Evolutionary conservation across 2,888 invertebrate species (phyloP).

Genomic region (Campaea margaritaria): DNA sequence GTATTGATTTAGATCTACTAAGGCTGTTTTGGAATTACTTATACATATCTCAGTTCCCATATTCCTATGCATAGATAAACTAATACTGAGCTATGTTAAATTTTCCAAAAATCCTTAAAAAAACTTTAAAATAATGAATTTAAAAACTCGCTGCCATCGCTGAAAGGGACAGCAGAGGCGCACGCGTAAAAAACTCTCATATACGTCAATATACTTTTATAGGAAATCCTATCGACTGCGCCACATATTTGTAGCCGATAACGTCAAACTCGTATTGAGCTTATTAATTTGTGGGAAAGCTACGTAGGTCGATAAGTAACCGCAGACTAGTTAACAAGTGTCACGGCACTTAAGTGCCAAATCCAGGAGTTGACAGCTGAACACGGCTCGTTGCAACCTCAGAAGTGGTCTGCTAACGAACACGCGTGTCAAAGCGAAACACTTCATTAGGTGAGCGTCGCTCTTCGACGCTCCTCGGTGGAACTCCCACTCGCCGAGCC

Average conservation of each 20-base stretch:
- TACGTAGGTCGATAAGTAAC: conserved; percentile 38
- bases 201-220: no score
- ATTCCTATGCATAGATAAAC: no score
- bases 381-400: conserved; percentile 70
- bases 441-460: conserved; percentile 83
- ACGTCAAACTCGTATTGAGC: no score
- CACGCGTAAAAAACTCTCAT: no score
- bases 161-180: no score
- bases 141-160: not conserved
- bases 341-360: conserved; percentile 81
- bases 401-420: conserved; percentile 84
- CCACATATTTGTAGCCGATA: not conserved
- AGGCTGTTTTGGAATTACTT: no score
- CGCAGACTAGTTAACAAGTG: conserved; percentile 25
- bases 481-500: conserved; percentile 40
- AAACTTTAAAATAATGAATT: no score
- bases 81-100: no score
- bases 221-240: conserved; percentile 7
- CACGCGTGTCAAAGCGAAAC: conserved; percentile 84
- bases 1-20: no score
- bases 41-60: no score
- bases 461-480: conserved; percentile 55
- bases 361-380: conserved; percentile 81
- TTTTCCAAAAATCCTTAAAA: no score
- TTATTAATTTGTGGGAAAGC: not conserved